Evolutionary conservation across 1,140 invertebrate species (phyloP), one percentile per base, ranked within the genome.

Genomic region (Archivesica marissinica): DNA sequence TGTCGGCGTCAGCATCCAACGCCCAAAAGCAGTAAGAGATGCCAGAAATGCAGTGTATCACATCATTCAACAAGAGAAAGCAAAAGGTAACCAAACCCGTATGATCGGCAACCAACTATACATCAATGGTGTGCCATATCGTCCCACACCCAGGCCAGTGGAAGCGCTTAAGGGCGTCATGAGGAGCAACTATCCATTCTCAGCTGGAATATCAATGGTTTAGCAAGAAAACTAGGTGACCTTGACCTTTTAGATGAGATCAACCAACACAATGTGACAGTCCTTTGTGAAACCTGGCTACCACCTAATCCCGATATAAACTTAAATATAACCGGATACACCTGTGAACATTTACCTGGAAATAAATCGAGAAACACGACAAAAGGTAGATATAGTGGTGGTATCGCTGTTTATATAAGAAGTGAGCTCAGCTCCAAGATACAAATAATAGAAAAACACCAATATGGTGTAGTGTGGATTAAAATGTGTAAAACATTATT

Each of bases 201-300:
- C n/a, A n/a, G n/a, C 28, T 77, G 75, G 75, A 77, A 77, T 39
- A 50, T 77, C 17, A 56, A 77, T 33, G 47, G 75, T 4, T 50
- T 77, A 25, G 20, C 9, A 59, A 41, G 54, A 38, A 77, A 77
- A 59, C n/a, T 77, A 35, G 7, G 2, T 7, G 75, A 59, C 28
- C 7, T 44, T 17, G 75, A 77, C 7, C 54, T 75, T 75, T 52
- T 75, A 54, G 11, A 35, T 23, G 52, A 75, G 52, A 13, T 75
- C 13, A 28, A 52, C 11, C 52, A 54, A 41, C 1, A 59, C 15
- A 33, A 77, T 41, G 2, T 77, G 0, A 59, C 39, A 0, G 25
- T 41, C 30, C 28, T 77, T n/a, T 39, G 25, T 66, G 61, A 66
- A 66, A 66, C 61, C 11, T 77, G 30, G 75, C 38, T 41, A n/a